Evolutionary conservation across 2,113 vertebrate species (phyloP).

Genomic region (Ariopsis seemanni): DNA sequence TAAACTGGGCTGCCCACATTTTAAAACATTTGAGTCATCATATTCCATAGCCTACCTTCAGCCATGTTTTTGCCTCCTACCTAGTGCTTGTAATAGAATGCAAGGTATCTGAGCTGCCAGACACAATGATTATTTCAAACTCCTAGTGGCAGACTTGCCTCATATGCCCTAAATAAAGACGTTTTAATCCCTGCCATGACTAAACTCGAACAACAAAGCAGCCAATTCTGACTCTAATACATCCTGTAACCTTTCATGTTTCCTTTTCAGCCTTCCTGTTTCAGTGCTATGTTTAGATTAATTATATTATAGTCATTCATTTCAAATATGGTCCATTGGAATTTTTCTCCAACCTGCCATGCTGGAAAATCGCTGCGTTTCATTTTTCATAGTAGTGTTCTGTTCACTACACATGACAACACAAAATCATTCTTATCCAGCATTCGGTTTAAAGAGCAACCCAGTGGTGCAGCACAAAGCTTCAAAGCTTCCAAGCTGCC

Average conservation of each 20-base stretch:
- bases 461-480: not conserved
- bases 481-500: not conserved
- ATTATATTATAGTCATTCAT: constrained; percentile 6
- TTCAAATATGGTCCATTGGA: not conserved
- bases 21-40: not conserved
- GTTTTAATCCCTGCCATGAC: constrained; percentile 13
- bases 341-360: constrained; percentile 1
- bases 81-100: not conserved
- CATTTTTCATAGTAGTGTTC: not conserved
- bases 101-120: constrained; percentile 12
- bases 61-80: not conserved
- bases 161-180: constrained; percentile 19
- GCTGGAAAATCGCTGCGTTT: constrained; percentile 12
- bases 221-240: not conserved
- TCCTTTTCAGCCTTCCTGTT: not conserved
- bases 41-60: too few relatives aligned
- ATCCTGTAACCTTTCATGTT: too few relatives aligned
- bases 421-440: not conserved
- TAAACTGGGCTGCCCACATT: not conserved
- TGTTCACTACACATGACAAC: not conserved
- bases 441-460: not conserved
- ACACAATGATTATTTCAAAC: constrained; percentile 39
- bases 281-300: constrained; percentile 9
- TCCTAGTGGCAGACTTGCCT: constrained; percentile 15
- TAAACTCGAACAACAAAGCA: constrained; percentile 1